These are phyloP conservation scores for Australoheros scitulus DNA, from an alignment of 2,113 vertebrate species.

Conservation along the genomic window DNA sequence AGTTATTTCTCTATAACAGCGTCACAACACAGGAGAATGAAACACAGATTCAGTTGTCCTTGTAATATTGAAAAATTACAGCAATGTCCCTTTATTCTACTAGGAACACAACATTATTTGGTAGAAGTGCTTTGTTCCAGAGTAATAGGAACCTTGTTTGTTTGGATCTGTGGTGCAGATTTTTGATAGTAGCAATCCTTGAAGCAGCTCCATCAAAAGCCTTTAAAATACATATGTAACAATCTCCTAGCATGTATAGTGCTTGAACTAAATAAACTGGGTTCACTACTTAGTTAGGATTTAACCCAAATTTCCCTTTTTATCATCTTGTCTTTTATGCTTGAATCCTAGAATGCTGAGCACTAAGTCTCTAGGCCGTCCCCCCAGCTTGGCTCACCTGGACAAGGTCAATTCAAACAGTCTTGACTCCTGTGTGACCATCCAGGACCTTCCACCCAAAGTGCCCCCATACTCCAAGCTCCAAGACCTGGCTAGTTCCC, in stretches of 20 bases:
- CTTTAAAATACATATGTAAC: neutral
- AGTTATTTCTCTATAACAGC: neutral
- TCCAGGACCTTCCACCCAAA: constrained; percentile 82
- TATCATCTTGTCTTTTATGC: constrained; percentile 11
- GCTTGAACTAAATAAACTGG: neutral
- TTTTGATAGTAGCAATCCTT: neutral
- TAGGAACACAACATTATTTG: neutral
- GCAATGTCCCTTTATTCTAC: neutral
- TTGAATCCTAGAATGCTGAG: constrained; percentile 81
- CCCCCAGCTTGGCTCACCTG: constrained; percentile 89
- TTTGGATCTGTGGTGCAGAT: neutral
- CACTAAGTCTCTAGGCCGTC: constrained; percentile 88
- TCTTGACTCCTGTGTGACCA: constrained; percentile 87
- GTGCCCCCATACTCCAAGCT: constrained; percentile 85
- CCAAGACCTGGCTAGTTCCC: constrained; percentile 82
- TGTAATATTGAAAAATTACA: neutral
- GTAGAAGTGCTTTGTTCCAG: neutral
- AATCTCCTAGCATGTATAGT: neutral
- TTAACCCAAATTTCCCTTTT: fast-evolving
- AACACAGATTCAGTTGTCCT: neutral
- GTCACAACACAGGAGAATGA: neutral
- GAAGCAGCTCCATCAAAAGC: no score
- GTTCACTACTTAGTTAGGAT: neutral
- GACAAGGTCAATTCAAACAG: constrained; percentile 98
- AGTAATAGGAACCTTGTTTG: neutral